Evolutionary conservation across 2,797 vertebrate genomes (phyloP).

Genomic region (Enteromius argenteus): DNA sequence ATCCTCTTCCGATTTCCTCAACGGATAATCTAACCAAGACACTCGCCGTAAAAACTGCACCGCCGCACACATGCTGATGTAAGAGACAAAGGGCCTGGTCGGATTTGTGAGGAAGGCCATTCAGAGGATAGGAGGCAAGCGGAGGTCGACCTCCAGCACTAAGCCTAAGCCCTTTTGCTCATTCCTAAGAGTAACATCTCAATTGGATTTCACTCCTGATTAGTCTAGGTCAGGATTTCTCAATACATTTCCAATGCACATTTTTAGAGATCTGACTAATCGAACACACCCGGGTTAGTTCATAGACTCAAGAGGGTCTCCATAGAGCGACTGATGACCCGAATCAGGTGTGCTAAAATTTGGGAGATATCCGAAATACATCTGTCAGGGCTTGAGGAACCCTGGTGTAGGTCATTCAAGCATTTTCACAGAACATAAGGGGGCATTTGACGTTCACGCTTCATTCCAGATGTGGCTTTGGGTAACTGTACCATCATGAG

Average conservation of each 20-base stretch:
- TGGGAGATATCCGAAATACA: not conserved
- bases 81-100: conserved; percentile 25
- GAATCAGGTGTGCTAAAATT: not conserved
- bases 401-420: not conserved
- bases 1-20: conserved; percentile 71
- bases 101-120: conserved; percentile 39
- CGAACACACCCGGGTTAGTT: not conserved
- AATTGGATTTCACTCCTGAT: not conserved
- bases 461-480: conserved; percentile 6
- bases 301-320: not conserved
- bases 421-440: conserved; percentile 14
- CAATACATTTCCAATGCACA: not conserved
- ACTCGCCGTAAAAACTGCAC: conserved; percentile 33
- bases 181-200: not conserved
- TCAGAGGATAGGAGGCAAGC: not conserved
- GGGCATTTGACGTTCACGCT: conserved; percentile 17
- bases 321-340: not conserved
- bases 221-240: conserved; percentile 9
- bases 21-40: conserved; percentile 63
- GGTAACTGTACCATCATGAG: conserved; percentile 18
- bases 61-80: conserved; percentile 1
- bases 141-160: conserved; percentile 29
- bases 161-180: conserved; percentile 20
- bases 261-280: conserved; percentile 10
- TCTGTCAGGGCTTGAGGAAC: not conserved